Evolutionary conservation across 2,888 invertebrate genomes (phyloP).

Genomic region (Xestia ashworthii): DNA sequence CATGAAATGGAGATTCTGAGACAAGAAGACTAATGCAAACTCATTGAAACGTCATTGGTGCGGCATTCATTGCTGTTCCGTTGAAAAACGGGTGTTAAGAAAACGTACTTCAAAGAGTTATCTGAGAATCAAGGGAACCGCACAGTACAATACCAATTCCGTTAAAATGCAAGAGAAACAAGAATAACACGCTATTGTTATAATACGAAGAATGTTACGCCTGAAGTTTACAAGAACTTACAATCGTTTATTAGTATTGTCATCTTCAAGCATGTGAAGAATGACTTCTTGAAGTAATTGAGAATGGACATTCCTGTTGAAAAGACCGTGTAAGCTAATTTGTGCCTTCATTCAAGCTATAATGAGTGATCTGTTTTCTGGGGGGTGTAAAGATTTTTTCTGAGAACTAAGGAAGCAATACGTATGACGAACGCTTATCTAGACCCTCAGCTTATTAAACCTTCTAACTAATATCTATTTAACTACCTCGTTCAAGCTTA

Average conservation of each 20-base stretch:
- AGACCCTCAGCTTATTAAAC: neutral
- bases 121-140: neutral
- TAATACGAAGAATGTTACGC: constrained; percentile 39
- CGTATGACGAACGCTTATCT: no score
- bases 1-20: neutral
- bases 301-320: neutral
- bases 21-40: neutral
- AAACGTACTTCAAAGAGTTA: neutral
- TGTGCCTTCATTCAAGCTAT: neutral
- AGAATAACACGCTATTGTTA: constrained; percentile 44
- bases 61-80: neutral
- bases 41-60: neutral
- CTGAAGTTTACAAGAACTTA: constrained; percentile 9
- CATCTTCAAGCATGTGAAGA: neutral
- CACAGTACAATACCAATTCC: neutral
- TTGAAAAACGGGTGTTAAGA: neutral
- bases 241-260: constrained; percentile 29
- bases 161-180: constrained; percentile 1
- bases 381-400: neutral
- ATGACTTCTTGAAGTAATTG: constrained; percentile 1
- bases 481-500: constrained; percentile 13
- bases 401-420: neutral
- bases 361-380: neutral
- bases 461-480: constrained; percentile 6
- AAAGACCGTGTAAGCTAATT: neutral